These are phyloP conservation scores for Scaptomyza tumidula DNA, from an alignment of 2,888 invertebrate genomes.

Conservation along the genomic window DNA sequence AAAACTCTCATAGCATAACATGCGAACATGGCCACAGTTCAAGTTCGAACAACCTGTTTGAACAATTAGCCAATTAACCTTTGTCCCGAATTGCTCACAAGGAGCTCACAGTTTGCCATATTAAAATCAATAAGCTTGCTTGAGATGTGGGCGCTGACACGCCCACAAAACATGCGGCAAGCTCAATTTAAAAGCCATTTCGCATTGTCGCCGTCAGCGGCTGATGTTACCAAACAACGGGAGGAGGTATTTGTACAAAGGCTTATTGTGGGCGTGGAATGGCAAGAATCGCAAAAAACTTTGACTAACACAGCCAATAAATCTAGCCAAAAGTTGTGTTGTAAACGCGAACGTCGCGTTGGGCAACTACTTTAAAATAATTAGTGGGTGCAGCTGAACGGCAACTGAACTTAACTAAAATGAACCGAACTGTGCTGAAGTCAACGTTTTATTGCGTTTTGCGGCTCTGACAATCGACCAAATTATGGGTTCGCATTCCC, in stretches of 20 bases:
- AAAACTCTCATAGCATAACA: neutral
- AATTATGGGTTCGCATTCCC: slow-evolving; percentile 68
- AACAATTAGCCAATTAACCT: slow-evolving; percentile 72
- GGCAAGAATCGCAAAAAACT: slow-evolving; percentile 53
- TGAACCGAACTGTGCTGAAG: slow-evolving; percentile 8
- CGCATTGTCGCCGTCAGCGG: slow-evolving; percentile 68
- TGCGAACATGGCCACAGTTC: slow-evolving; percentile 23
- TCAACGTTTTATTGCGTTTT: slow-evolving; percentile 44
- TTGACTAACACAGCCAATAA: slow-evolving; percentile 65
- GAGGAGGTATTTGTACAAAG: slow-evolving; percentile 22
- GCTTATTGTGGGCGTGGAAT: slow-evolving; percentile 31
- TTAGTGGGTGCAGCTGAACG: slow-evolving; percentile 73
- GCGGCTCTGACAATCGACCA: slow-evolving; percentile 64
- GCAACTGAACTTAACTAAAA: slow-evolving; percentile 7
- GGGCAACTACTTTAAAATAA: slow-evolving; percentile 75
- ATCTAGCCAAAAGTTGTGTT: slow-evolving; percentile 63
- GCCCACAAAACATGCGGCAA: slow-evolving; percentile 53
- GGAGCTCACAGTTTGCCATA: slow-evolving; percentile 31
- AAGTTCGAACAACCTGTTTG: slow-evolving; percentile 49
- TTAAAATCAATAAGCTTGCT: slow-evolving; percentile 63
- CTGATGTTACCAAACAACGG: slow-evolving; percentile 42
- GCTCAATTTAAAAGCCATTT: slow-evolving; percentile 65
- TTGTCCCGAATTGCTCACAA: slow-evolving; percentile 35
- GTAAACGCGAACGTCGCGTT: slow-evolving; percentile 65
- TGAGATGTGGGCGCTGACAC: slow-evolving; percentile 58